phyloP scores from a whole-genome alignment of 2,888 invertebrate genomes.

The Epicampocera succincta region DNA sequence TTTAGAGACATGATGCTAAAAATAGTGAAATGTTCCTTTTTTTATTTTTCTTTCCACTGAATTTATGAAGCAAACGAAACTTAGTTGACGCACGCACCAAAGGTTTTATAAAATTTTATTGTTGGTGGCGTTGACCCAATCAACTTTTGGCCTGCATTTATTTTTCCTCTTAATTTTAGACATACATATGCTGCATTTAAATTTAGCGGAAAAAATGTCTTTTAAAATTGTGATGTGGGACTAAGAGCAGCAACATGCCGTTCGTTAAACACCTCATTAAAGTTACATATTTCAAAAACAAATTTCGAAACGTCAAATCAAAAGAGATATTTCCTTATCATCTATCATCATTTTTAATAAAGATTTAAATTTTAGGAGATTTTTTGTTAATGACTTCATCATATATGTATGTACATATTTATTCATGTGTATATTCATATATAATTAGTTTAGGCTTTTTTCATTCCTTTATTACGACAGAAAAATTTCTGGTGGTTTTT shows the following conservation, averaged over 20 bases:
- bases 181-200: background rate
- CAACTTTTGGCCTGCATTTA: slow-evolving; percentile 71
- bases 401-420: too few relatives aligned
- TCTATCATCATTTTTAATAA: slow-evolving; percentile 40
- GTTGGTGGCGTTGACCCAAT: slow-evolving; percentile 68
- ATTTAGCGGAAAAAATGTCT: background rate
- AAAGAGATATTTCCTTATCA: slow-evolving; percentile 31
- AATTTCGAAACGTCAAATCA: slow-evolving; percentile 30
- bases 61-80: slow-evolving; percentile 38
- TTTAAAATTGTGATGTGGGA: slow-evolving; percentile 16
- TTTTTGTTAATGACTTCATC: too few relatives aligned
- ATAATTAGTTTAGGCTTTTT: too few relatives aligned
- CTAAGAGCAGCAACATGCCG: background rate
- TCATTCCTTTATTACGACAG: too few relatives aligned
- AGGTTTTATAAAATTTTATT: slow-evolving; percentile 6
- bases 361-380: slow-evolving; percentile 1
- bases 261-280: slow-evolving; percentile 42
- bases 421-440: too few relatives aligned
- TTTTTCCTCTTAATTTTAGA: slow-evolving; percentile 2
- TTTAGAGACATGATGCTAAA: slow-evolving; percentile 37
- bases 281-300: slow-evolving; percentile 21
- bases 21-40: slow-evolving; percentile 42
- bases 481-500: too few relatives aligned
- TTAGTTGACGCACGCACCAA: slow-evolving; percentile 5
- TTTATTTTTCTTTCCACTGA: slow-evolving; percentile 29